Conservation (phyloP, 2,797 vertebrate genomes). For the Fratercula arctica region DNA sequence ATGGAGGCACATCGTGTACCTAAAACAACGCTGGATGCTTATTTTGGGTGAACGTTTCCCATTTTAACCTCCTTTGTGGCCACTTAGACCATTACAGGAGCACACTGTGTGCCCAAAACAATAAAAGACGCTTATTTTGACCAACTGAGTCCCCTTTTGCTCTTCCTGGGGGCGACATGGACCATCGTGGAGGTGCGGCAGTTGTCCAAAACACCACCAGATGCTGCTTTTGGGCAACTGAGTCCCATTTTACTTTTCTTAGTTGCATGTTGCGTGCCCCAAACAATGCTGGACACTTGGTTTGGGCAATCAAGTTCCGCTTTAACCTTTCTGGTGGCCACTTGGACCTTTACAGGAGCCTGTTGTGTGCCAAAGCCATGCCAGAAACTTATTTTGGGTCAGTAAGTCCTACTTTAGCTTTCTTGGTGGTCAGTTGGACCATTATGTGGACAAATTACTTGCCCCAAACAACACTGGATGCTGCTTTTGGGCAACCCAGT, state of each 20-base stretch:
- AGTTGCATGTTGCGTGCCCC: rapidly evolving
- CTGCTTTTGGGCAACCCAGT: not conserved
- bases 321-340: not conserved
- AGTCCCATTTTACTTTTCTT: rapidly evolving
- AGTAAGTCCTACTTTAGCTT: not conserved
- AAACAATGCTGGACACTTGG: rapidly evolving
- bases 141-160: not conserved
- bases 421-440: not conserved
- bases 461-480: not conserved
- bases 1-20: rapidly evolving
- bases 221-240: not conserved
- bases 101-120: not conserved
- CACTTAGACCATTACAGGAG: rapidly evolving
- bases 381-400: not conserved
- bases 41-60: rapidly evolving
- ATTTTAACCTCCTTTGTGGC: not conserved
- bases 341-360: no score
- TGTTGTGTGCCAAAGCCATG: not conserved
- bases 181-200: rapidly evolving
- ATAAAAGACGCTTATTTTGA: rapidly evolving
- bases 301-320: not conserved
- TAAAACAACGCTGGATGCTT: rapidly evolving
- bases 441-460: rapidly evolving
- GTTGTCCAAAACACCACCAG: not conserved
- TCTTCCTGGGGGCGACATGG: not conserved